Evolutionary conservation across 2,797 vertebrate species (phyloP), one percentile per base, ranked within the genome.

Genomic region (Premnoplex brunnescens): DNA sequence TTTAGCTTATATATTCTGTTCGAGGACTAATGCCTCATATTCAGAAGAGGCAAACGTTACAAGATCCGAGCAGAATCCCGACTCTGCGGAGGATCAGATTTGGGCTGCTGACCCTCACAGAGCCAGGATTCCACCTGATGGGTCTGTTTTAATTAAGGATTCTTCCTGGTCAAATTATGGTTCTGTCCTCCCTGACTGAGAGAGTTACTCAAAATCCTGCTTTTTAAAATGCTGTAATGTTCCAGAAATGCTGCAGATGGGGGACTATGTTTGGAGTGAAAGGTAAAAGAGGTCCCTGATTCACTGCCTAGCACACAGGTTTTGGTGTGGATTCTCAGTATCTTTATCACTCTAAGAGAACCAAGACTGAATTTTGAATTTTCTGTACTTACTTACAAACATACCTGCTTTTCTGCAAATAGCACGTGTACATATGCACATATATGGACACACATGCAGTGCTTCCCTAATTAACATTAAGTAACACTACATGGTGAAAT

Each of bases 1-100:
- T 96, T 93, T 96, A 96, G 88, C 67, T 94, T 67, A 79, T 77
- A 64, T 83, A 72, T 82, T 94, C 89, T 23, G 2, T 88, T 93
- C 16, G 24, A 89, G 77, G 66, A 90, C 88, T 94, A 95, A 91
- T 79, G 71, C 60, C 88, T 94, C 87, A 81, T 72, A 74, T 73
- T 91, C 91, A 93, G 77, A 78, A 94, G 63, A 88, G 79, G 34
- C 66, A 86, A 76, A 54, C 36, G 44, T 69, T 66, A 52, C 67
- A 84, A 81, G 71, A 83, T 44, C 75, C 0, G 0, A 88, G 67
- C n/a, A 86, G 89, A 96, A 91, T 85, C 85, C 89, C 63, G 44
- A 39, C 49, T 49, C 37, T 12, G 1, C 3, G 36, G 71, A 82
- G 48, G 63, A 59, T 54, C 44, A 74, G 66, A 71, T 55, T 37